Evolutionary conservation across 2,797 vertebrate genomes (phyloP).

Genomic region (Thripadectes ignobilis): DNA sequence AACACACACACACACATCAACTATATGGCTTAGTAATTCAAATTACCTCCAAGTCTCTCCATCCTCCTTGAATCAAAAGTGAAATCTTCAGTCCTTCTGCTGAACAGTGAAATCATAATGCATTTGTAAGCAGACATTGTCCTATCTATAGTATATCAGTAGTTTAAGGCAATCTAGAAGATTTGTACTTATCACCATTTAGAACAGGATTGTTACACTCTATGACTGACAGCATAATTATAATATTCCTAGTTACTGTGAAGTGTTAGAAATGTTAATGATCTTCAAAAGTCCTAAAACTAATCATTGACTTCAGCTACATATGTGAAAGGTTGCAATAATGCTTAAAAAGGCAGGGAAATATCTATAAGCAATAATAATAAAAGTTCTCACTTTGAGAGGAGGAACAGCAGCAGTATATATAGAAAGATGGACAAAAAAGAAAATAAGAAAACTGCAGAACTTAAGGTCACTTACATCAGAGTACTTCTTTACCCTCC

Average conservation of each 20-base stretch:
- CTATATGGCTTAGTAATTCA: constrained; percentile 8
- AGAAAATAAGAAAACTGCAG: not conserved
- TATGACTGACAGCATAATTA: constrained; percentile 63
- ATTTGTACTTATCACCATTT: constrained; percentile 66
- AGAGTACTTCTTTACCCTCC: not conserved
- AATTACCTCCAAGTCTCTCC: constrained; percentile 20
- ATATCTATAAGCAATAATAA: not conserved
- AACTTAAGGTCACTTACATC: not conserved
- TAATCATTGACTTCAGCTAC: not conserved
- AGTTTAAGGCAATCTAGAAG: constrained; percentile 69
- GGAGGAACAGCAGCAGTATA: not conserved
- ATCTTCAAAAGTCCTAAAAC: constrained; percentile 21
- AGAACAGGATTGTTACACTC: constrained; percentile 62
- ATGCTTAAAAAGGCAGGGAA: not conserved
- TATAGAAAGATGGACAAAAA: not conserved
- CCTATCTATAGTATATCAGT: constrained; percentile 22
- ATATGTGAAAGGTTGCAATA: not conserved
- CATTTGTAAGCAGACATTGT: not conserved
- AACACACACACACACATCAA: not conserved
- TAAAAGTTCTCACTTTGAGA: not conserved
- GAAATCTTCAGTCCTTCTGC: constrained; percentile 45
- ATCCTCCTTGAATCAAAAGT: constrained; percentile 26
- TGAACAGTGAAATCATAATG: constrained; percentile 14
- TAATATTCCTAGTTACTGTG: constrained; percentile 21
- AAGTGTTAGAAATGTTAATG: constrained; percentile 60